These are phyloP conservation scores for Salminus brasiliensis DNA, from an alignment of 2,113 vertebrate genomes.

Conservation along the genomic window DNA sequence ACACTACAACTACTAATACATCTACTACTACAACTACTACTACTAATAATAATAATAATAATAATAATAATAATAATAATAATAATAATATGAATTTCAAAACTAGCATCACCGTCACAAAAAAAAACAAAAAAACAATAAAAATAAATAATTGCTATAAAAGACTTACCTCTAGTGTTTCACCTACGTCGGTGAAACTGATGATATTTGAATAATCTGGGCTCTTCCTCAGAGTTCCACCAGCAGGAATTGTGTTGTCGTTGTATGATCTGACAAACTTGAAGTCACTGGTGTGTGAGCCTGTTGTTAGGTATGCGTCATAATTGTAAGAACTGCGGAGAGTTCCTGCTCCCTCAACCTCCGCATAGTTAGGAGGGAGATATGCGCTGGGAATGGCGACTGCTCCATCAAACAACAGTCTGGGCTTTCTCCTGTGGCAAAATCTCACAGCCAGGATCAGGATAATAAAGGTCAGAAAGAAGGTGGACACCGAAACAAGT, in stretches of 20 bases:
- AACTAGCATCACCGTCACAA: too few relatives aligned
- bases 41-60: too few relatives aligned
- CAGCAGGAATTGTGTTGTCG: conserved; percentile 62
- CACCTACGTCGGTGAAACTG: background rate
- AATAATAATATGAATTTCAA: too few relatives aligned
- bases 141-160: conserved; percentile 2
- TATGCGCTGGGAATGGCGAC: conserved; percentile 50
- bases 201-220: conserved; percentile 41
- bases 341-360: conserved; percentile 54
- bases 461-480: conserved; percentile 58
- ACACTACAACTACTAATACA: too few relatives aligned
- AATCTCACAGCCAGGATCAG: conserved; percentile 50
- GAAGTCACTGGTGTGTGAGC: conserved; percentile 61
- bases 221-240: conserved; percentile 49
- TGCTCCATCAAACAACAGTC: conserved; percentile 55
- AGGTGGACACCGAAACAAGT: conserved; percentile 53
- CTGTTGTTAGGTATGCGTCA: conserved; percentile 50
- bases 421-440: conserved; percentile 56
- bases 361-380: conserved; percentile 56
- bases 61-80: too few relatives aligned
- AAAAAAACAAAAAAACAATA: too few relatives aligned
- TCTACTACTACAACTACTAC: too few relatives aligned
- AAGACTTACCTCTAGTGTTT: background rate
- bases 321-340: conserved; percentile 55
- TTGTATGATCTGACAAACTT: conserved; percentile 66